Evolutionary conservation across 2,888 invertebrate genomes (phyloP).

Genomic region (Volucella inanis): DNA sequence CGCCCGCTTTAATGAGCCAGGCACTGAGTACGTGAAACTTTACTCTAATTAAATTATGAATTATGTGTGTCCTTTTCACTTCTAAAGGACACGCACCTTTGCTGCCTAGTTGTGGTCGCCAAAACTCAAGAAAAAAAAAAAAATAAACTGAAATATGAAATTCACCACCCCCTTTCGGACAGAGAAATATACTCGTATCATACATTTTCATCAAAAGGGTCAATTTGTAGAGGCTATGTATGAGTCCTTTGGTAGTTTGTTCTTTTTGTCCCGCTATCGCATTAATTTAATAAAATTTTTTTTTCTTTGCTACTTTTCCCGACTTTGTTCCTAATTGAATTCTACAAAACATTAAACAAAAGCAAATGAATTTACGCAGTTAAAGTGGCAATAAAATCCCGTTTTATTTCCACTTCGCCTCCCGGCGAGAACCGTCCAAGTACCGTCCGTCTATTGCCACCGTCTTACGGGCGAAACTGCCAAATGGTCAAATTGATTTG

Average conservation of each 20-base stretch:
- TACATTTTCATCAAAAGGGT: slow-evolving; percentile 72
- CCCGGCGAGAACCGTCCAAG: slow-evolving; percentile 5
- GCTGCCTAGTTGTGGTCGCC: slow-evolving; percentile 34
- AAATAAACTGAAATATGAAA: slow-evolving; percentile 1
- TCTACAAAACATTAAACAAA: slow-evolving; percentile 73
- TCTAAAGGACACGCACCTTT: slow-evolving; percentile 68
- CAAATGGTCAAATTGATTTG: slow-evolving; percentile 69
- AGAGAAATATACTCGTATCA: slow-evolving; percentile 51
- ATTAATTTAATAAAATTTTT: slow-evolving; percentile 66
- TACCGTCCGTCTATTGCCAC: neutral
- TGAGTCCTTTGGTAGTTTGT: slow-evolving; percentile 4
- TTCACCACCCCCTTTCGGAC: slow-evolving; percentile 4
- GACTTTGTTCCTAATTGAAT: slow-evolving; percentile 71
- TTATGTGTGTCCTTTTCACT: slow-evolving; percentile 74
- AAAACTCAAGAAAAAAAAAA: slow-evolving; percentile 40
- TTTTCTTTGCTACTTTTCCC: slow-evolving; percentile 12
- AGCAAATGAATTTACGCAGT: slow-evolving; percentile 69
- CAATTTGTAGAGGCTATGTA: slow-evolving; percentile 40
- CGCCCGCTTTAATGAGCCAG: slow-evolving; percentile 64
- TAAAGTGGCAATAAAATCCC: slow-evolving; percentile 69
- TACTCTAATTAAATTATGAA: slow-evolving; percentile 75
- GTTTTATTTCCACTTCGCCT: slow-evolving; percentile 55
- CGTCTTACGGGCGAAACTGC: slow-evolving; percentile 29
- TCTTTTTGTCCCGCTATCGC: slow-evolving; percentile 60
- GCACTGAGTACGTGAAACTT: slow-evolving; percentile 65